Evolutionary conservation across 2,113 vertebrate species (phyloP), one percentile per base, ranked within the genome.

Genomic region (Leptobrachium leishanense): DNA sequence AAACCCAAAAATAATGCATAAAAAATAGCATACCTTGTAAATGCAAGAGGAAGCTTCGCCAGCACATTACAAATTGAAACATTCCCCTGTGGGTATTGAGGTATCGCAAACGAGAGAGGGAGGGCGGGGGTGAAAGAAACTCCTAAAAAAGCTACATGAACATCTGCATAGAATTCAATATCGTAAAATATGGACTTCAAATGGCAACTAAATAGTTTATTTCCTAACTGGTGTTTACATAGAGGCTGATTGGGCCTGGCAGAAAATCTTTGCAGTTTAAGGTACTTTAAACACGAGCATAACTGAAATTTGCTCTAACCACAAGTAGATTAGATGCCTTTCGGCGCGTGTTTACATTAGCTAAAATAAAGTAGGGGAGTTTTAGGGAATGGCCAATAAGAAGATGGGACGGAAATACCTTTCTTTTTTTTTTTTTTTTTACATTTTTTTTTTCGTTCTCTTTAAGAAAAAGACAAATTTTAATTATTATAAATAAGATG

Each of bases 271-370:
- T 42, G 53, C 72, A 65, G 81, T 80, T 31, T 76, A 9, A 84
- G 5, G 62, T 39, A 84, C 70, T 11, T 42, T 69, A 82, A 79
- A 53, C 2, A 77, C 46, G 42, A 74, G 31, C 75, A 83, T 42
- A 20, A 1, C 77, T 73, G 10, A 62, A 42, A 68, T 3, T 72
- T 79, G 63, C 76, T 57, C 57, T 15, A 66, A 63, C 83, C 55
- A 11, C 82, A 81, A 72, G 40, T 72, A 69, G 43, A 43, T 85
- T 76, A 66, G 44, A 8, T 84, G 77, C 77, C 79, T 50, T 68
- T 40, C 40, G 72, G 80, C 54, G 67, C 39, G 1, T 64, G 81
- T 82, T 83, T 84, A 57, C 65, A 82, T 41, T 54, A 81, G 64
- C 43, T 62, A 62, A 69, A 67, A 15, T 65, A 64, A 53, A 85